phyloP scores from a whole-genome alignment of 2,888 invertebrate species.

The Parthenolecanium corni region DNA sequence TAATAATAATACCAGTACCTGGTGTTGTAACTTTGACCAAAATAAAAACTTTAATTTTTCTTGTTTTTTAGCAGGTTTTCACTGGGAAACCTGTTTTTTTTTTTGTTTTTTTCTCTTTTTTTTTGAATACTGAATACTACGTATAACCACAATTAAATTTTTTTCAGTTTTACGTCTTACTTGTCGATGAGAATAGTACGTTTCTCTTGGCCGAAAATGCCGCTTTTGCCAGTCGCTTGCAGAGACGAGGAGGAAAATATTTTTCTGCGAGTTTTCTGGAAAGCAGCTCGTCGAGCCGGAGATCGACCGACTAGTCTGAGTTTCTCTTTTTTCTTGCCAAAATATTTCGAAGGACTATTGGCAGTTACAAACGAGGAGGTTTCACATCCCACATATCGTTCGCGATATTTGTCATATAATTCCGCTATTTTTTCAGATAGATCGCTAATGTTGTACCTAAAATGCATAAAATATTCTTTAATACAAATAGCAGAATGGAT shows the following conservation, averaged over 20 bases:
- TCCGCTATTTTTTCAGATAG: conserved; percentile 48
- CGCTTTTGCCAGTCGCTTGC: conserved; percentile 33
- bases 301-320: conserved; percentile 39
- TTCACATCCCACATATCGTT: conserved; percentile 61
- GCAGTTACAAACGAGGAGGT: conserved; percentile 55
- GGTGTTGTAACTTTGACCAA: too few relatives aligned
- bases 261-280: conserved; percentile 60
- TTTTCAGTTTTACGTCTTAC: too few relatives aligned
- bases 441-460: conserved; percentile 57
- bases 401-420: conserved; percentile 53
- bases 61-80: too few relatives aligned
- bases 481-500: background rate
- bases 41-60: too few relatives aligned
- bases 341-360: conserved; percentile 36
- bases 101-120: too few relatives aligned
- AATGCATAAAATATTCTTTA: conserved; percentile 32
- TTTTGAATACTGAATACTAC: too few relatives aligned
- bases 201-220: background rate
- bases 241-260: conserved; percentile 57
- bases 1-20: too few relatives aligned
- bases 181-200: conserved; percentile 9
- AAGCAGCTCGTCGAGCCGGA: conserved; percentile 63
- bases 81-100: too few relatives aligned
- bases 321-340: conserved; percentile 6
- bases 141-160: too few relatives aligned